Evolutionary conservation across 37 sponge, comb jelly and placozoan species (phyloP), one percentile per base, ranked within the genome.

Genomic region (Agelas oroides): DNA sequence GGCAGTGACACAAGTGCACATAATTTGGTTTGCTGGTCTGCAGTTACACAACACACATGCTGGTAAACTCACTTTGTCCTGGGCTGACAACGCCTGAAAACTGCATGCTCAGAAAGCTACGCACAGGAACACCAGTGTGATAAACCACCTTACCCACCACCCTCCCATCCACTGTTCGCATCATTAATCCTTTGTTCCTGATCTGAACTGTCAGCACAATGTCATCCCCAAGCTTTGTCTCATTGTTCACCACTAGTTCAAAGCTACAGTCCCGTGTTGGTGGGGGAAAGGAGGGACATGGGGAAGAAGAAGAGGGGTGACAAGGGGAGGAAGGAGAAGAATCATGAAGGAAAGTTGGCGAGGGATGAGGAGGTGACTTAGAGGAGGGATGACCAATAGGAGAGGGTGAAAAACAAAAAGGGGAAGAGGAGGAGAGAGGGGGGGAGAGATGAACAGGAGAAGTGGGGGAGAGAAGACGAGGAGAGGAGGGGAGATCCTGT

Each of bases 11-110:
- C 46, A 46, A 3, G 8, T 46, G 46, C 46, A 46, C 46, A 46
- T 8, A 46, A 3, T 46, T 8, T 46, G n/a, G n/a, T n/a, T n/a
- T n/a, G n/a, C n/a, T n/a, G n/a, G n/a, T n/a, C n/a, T n/a, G n/a
- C n/a, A n/a, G n/a, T n/a, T n/a, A n/a, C n/a, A n/a, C n/a, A n/a
- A n/a, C n/a, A n/a, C n/a, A n/a, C n/a, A n/a, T n/a, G n/a, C n/a
- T n/a, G n/a, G 15, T 8, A 1, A 46, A 61, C 86, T 61, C 53
- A 93, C 94, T 63, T 52, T 94, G 87, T 71, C 91, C 91, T 1
- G 94, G 91, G 31, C 75, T 74, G 30, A 94, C 54, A 27, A 79
- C 62, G 41, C 94, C 94, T 41, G 91, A 61, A 64, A 94, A 94
- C 82, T 89, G 78, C 88, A 94, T 86, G 74, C 75, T 86, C 83